A percentile compares a stretch with the other conserved stretches of the same genome.
These are phyloP conservation scores for Ephydatia muelleri DNA, from an alignment of 37 sponge, comb jelly and placozoan genomes.

Conservation along the genomic window DNA sequence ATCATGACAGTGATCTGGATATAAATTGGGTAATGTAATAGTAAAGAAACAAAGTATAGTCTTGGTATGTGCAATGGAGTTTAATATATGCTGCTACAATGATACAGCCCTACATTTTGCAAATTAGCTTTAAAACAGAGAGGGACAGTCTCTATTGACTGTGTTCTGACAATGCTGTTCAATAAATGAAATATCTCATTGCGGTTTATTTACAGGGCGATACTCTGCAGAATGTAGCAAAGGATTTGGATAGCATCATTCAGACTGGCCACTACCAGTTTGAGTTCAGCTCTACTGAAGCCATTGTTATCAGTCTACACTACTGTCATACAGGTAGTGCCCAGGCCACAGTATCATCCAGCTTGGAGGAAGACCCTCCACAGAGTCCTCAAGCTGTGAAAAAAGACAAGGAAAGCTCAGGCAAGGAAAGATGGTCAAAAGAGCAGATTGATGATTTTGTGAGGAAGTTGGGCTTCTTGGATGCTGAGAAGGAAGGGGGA, in stretches of 20 bases:
- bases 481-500: constrained; percentile 54
- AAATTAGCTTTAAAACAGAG: no score
- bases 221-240: no score
- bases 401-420: neutral
- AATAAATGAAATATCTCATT: no score
- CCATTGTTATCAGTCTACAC: neutral
- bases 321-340: neutral
- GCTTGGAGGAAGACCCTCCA: neutral
- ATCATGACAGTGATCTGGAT: no score
- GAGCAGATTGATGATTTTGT: constrained; percentile 87
- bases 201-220: no score
- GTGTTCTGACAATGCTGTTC: no score
- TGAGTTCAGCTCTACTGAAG: constrained; percentile 9
- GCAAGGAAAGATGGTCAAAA: constrained; percentile 35
- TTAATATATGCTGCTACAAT: no score
- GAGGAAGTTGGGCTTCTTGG: constrained; percentile 84
- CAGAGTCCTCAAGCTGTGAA: neutral
- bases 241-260: constrained; percentile 61
- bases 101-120: no score
- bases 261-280: constrained; percentile 70
- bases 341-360: neutral
- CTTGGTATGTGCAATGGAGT: no score
- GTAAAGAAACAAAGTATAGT: no score
- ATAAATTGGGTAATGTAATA: no score
- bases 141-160: no score